phyloP scores from a whole-genome alignment of 2,113 vertebrate species.

The Tretioscincus oriximinensis region DNA sequence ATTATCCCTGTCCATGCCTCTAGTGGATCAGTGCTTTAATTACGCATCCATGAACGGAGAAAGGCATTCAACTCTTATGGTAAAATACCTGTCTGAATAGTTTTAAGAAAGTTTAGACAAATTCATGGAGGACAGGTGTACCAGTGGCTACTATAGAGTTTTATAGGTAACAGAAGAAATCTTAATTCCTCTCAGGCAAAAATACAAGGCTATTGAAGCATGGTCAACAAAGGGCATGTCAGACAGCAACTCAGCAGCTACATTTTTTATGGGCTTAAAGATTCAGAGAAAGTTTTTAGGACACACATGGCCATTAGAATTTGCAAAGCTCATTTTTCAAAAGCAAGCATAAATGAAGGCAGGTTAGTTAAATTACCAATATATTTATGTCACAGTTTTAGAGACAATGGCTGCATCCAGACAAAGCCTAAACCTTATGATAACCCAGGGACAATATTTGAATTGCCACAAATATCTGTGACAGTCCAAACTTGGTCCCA shows the following conservation, averaged over 20 bases:
- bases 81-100: not conserved
- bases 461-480: too few relatives aligned
- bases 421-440: too few relatives aligned
- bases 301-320: too few relatives aligned
- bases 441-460: too few relatives aligned
- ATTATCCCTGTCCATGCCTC: slow-evolving; percentile 24
- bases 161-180: not conserved
- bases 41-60: not conserved
- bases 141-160: not conserved
- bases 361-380: too few relatives aligned
- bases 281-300: not conserved
- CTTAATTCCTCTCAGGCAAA: not conserved
- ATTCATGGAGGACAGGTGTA: not conserved
- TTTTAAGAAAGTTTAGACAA: too few relatives aligned
- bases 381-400: too few relatives aligned
- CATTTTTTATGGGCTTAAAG: not conserved
- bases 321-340: too few relatives aligned
- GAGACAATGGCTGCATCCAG: too few relatives aligned
- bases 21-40: slow-evolving; percentile 28
- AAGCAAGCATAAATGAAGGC: too few relatives aligned
- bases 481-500: too few relatives aligned
- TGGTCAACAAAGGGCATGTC: not conserved
- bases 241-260: not conserved
- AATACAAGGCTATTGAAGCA: not conserved
- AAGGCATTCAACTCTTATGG: not conserved